Percentiles rank a stretch among this genome's conserved stretches.
Conservation (phyloP, 2,113 vertebrate species). For the Anseranas semipalmata region DNA sequence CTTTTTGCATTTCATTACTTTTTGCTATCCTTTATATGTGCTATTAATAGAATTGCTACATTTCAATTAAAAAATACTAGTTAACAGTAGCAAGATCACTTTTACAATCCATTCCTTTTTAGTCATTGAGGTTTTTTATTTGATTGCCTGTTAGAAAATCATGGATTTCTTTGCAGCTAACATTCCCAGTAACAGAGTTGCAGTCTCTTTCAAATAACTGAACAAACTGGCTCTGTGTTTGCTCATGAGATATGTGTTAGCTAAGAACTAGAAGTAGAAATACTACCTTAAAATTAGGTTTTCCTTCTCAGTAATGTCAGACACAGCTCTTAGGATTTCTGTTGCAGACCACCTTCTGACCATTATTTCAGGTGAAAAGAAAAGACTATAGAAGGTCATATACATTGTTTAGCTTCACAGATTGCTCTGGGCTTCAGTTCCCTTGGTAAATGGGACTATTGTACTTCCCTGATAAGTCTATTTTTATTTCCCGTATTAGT, state of each 20-base stretch:
- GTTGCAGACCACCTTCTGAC: neutral
- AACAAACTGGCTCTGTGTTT: neutral
- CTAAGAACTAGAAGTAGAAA: neutral
- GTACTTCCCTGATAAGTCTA: neutral
- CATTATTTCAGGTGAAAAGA: neutral
- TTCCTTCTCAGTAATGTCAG: neutral
- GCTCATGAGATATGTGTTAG: neutral
- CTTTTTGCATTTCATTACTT: neutral
- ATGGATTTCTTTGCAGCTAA: neutral
- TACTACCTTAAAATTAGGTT: neutral
- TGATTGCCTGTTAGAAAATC: neutral
- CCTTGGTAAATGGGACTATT: neutral
- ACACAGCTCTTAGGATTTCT: neutral
- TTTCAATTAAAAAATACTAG: conserved; percentile 25
- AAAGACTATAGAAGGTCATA: neutral
- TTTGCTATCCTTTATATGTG: neutral
- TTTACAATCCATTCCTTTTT: neutral
- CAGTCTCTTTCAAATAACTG: neutral
- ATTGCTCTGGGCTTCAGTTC: neutral
- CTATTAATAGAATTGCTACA: neutral
- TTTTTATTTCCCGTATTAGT: neutral
- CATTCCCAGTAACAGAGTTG: neutral
- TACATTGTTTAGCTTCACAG: neutral
- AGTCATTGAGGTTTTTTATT: neutral
- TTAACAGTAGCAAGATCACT: neutral